Evolutionary conservation across 2,797 vertebrate genomes (phyloP).

Genomic region (Cossypha caffra): DNA sequence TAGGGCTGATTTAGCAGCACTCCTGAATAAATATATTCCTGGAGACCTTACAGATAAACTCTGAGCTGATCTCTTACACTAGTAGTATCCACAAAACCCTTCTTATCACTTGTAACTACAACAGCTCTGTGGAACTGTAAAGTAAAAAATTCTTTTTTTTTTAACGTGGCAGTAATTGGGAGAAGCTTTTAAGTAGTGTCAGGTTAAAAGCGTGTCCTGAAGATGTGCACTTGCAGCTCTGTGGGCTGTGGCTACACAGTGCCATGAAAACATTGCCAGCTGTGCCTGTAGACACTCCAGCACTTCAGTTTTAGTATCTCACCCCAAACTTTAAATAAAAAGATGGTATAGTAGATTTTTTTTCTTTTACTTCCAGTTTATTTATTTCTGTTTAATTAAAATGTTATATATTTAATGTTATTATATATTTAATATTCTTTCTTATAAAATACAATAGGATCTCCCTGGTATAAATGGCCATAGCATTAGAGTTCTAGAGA

Average conservation of each 20-base stretch:
- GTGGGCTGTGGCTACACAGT: fast-evolving
- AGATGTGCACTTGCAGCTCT: neutral
- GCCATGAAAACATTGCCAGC: fast-evolving
- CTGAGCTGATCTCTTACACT: neutral
- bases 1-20: neutral
- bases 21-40: neutral
- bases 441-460: neutral
- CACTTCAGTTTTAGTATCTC: neutral
- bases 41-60: neutral
- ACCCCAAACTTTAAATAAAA: neutral
- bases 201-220: neutral
- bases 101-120: neutral
- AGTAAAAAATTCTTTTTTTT: neutral
- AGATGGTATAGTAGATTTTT: neutral
- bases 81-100: neutral
- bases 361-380: neutral
- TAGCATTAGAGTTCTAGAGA: neutral
- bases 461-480: neutral
- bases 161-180: neutral
- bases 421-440: neutral
- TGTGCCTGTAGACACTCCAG: neutral
- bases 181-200: neutral
- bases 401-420: neutral
- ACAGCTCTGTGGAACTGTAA: neutral
- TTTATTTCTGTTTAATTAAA: neutral